phyloP scores from a whole-genome alignment of 2,113 vertebrate genomes.

The Crotalus horridus region DNA sequence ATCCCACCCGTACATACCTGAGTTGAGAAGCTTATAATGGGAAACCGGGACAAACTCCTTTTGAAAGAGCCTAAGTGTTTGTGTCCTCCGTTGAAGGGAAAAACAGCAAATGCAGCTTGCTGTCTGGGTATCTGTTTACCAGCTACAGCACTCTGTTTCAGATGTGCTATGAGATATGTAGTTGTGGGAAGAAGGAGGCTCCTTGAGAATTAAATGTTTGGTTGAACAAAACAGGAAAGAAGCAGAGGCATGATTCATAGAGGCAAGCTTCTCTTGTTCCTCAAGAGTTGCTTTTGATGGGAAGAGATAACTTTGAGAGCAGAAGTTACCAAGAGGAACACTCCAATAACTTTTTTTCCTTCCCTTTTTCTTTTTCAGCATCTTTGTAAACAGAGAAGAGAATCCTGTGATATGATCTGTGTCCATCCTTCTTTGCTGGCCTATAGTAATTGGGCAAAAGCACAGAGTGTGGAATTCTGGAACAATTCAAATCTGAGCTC shows the following conservation, averaged over 20 bases:
- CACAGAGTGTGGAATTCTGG: no score
- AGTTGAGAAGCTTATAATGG: background rate
- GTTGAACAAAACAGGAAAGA: conserved; percentile 34
- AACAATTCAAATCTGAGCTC: background rate
- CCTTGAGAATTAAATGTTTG: conserved; percentile 31
- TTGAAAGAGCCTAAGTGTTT: background rate
- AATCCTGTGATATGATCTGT: background rate
- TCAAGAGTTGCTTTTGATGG: conserved; percentile 15
- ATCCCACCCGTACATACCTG: background rate
- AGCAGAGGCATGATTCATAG: conserved; percentile 42
- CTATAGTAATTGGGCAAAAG: background rate
- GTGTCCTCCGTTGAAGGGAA: conserved; percentile 8
- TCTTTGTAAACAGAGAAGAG: background rate
- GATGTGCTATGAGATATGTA: conserved; percentile 41
- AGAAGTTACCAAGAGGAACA: background rate
- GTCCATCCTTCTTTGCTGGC: background rate
- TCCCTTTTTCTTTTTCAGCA: fast-evolving
- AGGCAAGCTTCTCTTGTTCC: conserved; percentile 33
- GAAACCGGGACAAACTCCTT: background rate
- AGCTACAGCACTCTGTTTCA: conserved; percentile 40
- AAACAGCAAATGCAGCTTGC: conserved; percentile 23
- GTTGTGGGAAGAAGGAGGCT: conserved; percentile 39
- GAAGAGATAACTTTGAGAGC: background rate
- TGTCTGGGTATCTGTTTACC: background rate
- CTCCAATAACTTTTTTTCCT: background rate